Conservation (phyloP, 2,113 vertebrate genomes). For the Paradoxurus hermaphroditus region DNA sequence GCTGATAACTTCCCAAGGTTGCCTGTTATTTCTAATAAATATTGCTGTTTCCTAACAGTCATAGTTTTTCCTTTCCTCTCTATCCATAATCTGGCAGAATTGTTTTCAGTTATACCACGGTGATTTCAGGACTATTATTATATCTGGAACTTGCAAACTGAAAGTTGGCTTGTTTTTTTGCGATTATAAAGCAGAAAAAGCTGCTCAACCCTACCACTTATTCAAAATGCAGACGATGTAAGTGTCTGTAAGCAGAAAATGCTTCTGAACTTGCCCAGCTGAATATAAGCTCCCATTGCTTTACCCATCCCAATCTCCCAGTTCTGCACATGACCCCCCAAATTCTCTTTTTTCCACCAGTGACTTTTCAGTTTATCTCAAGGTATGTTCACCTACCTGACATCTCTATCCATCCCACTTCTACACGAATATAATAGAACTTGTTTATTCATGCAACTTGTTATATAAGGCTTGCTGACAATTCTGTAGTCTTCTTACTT, state of each 20-base stretch:
- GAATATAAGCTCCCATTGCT: not conserved
- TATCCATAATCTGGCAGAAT: not conserved
- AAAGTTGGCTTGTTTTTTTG: conserved; percentile 23
- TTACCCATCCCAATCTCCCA: not conserved
- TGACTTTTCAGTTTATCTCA: not conserved
- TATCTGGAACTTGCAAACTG: conserved; percentile 18
- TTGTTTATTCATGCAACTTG: not conserved
- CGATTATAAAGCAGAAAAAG: conserved; percentile 5
- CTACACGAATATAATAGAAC: not conserved
- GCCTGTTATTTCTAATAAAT: not conserved
- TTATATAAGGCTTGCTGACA: not conserved
- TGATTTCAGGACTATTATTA: not conserved
- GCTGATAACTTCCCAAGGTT: not conserved
- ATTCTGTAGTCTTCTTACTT: not conserved
- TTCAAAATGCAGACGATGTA: conserved; percentile 45
- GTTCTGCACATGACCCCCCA: not conserved
- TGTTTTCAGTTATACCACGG: not conserved
- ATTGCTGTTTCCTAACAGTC: not conserved
- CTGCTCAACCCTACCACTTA: conserved; percentile 36
- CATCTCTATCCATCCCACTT: not conserved
- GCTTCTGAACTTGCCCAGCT: not conserved
- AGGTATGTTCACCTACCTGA: not conserved
- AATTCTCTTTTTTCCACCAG: not conserved
- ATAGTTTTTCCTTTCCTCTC: not conserved
- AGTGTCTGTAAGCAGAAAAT: not conserved